A percentile compares a stretch with the other conserved stretches of the same genome.
phyloP scores from a whole-genome alignment of 2,888 invertebrate species.

The Drosophila nigritarsus region DNA sequence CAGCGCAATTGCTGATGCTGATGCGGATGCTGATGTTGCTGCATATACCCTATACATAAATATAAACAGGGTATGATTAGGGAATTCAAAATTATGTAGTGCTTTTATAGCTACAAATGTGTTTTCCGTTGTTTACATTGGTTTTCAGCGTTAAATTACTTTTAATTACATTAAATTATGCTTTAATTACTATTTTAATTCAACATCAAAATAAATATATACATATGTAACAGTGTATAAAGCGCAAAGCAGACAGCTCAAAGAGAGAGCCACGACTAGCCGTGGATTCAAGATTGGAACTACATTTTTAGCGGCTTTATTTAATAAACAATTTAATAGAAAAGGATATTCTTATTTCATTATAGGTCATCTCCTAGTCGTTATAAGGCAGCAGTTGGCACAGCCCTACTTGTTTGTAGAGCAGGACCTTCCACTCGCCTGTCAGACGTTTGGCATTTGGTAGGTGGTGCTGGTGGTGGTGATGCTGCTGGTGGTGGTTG shows the following conservation, averaged over 20 bases:
- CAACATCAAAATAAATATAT: neutral
- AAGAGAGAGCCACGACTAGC: neutral
- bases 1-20: slow-evolving; percentile 28
- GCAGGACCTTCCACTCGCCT: slow-evolving; percentile 34
- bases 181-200: neutral
- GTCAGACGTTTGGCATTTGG: slow-evolving; percentile 22
- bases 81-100: neutral
- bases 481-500: slow-evolving; percentile 20
- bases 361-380: slow-evolving; percentile 21
- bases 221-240: neutral
- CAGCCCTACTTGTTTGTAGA: slow-evolving; percentile 42
- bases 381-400: no score
- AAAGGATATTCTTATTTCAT: neutral
- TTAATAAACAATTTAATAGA: neutral
- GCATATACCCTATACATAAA: slow-evolving; percentile 30
- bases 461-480: slow-evolving; percentile 20
- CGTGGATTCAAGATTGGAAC: neutral
- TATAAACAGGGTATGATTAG: neutral
- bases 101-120: neutral
- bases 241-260: neutral
- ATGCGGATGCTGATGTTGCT: slow-evolving; percentile 22
- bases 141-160: neutral
- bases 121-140: neutral
- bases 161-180: neutral
- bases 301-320: neutral